Base-by-base conservation (phyloP, 2,113 vertebrate species). In the Calonectris borealis region DNA sequence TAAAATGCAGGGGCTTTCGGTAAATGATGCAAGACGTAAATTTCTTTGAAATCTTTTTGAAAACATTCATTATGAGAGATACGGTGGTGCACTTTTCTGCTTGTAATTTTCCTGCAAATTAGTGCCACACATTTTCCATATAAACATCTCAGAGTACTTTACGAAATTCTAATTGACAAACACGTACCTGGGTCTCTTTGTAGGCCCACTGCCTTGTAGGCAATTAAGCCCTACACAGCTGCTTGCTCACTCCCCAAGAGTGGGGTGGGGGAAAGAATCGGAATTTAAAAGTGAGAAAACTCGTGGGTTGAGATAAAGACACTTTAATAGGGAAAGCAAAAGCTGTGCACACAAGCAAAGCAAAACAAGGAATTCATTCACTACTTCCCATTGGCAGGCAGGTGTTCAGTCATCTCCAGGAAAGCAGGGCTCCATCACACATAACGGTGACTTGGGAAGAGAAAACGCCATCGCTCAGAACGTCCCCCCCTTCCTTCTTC, bases 191-290 rank as follows among this genome's bases (percentile, higher is more conserved):
- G 32, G 8, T 64, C 24, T 72, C 21, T 92, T 15, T 54, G 11
- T 29, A 75, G 27, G 49, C 22, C 29, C 29, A 49, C 8, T 34
- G 22, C 22, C 27, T 60, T 17, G 29, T 51, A 84, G 20, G 57
- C 18, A 77, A 22, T 16, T 52, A 34, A 69, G 14, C 16, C 13
- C 27, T 49, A 34, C 4, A 11, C 13, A 83, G 44, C 21, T 1
- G 1, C 11, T 25, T 16, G 3, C n/a, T 40, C 38, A 24, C 1
- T 3, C 16, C 29, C 21, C 16, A 8, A 3, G 0, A 12, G 32
- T 14, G 44, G 48, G 9, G 64, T 21, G 4, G 11, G 14, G 9
- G 6, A 24, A 64, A 82, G 11, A 73, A 83, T 13, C 1, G 6
- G 11, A 70, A 66, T 1, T 1, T 38, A 25, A 38, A 72, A 38